phyloP scores from a whole-genome alignment of 2,888 invertebrate genomes.

The Tanaodytes sp. region DNA sequence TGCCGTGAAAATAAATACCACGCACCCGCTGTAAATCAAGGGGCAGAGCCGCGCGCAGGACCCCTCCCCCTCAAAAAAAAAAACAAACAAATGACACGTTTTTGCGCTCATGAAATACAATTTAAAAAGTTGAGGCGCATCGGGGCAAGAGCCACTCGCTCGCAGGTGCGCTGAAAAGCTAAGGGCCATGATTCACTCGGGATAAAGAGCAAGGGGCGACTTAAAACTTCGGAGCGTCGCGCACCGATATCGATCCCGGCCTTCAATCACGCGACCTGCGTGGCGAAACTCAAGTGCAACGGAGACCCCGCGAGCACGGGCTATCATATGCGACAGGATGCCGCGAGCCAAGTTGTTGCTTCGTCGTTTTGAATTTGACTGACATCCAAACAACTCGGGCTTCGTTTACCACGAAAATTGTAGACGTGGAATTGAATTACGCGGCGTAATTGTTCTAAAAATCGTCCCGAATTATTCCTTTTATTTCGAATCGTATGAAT shows the following conservation, averaged over 20 bases:
- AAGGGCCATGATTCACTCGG: slow-evolving; percentile 53
- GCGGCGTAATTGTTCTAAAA: slow-evolving; percentile 11
- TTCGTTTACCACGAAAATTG: slow-evolving; percentile 14
- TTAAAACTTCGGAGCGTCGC: slow-evolving; percentile 46
- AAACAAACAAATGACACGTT: slow-evolving; percentile 53
- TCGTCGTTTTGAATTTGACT: slow-evolving; percentile 23
- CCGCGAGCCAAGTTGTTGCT: slow-evolving; percentile 35
- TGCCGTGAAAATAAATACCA: slow-evolving; percentile 46
- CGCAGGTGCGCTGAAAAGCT: slow-evolving; percentile 53
- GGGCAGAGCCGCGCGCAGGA: slow-evolving; percentile 45
- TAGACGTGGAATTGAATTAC: slow-evolving; percentile 5
- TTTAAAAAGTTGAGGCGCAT: slow-evolving; percentile 50
- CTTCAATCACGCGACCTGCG: slow-evolving; percentile 51
- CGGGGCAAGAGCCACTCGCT: slow-evolving; percentile 49
- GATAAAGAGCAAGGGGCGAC: slow-evolving; percentile 51
- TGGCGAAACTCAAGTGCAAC: slow-evolving; percentile 44
- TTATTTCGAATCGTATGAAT: background rate
- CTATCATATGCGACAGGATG: slow-evolving; percentile 30
- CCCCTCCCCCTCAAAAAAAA: no score
- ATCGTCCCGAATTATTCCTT: background rate
- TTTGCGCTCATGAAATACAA: slow-evolving; percentile 53
- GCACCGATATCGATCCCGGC: slow-evolving; percentile 5
- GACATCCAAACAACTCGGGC: slow-evolving; percentile 17
- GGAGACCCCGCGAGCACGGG: slow-evolving; percentile 23
- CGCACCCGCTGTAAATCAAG: slow-evolving; percentile 47